These are phyloP conservation scores for Leptinotarsa lineolata DNA, from an alignment of 1,140 invertebrate genomes.

Conservation along the genomic window DNA sequence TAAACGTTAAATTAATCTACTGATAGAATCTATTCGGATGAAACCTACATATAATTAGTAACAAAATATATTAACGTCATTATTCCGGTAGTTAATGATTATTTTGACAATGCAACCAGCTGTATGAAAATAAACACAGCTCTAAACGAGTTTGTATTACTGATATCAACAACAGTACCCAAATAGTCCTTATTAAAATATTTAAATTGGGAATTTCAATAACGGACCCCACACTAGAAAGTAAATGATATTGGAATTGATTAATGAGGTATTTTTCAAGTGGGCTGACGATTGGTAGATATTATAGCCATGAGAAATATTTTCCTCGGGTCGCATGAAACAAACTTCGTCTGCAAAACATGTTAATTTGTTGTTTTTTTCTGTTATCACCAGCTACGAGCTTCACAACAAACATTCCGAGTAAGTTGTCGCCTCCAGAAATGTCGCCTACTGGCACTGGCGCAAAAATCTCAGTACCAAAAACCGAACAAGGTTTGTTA, in stretches of 20 bases:
- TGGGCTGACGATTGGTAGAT: not conserved
- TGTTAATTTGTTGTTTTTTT: too few relatives aligned
- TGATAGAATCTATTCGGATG: slow-evolving; percentile 4
- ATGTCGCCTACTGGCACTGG: too few relatives aligned
- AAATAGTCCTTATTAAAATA: slow-evolving; percentile 12
- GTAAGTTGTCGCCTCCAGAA: too few relatives aligned
- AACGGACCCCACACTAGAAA: slow-evolving; percentile 5
- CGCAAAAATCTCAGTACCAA: too few relatives aligned
- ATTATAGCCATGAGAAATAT: too few relatives aligned
- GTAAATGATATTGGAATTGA: not conserved
- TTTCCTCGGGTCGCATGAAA: too few relatives aligned
- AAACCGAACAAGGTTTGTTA: too few relatives aligned
- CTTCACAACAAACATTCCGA: too few relatives aligned
- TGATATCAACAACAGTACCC: not conserved
- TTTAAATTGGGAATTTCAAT: slow-evolving; percentile 4
- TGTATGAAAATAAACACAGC: not conserved
- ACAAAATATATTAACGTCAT: slow-evolving; percentile 33
- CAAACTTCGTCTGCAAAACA: too few relatives aligned
- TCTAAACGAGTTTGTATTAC: not conserved
- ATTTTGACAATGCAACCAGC: slow-evolving; percentile 20
- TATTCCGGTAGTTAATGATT: slow-evolving; percentile 33
- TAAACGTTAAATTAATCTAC: slow-evolving; percentile 16
- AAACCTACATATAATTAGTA: slow-evolving; percentile 28
- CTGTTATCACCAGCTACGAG: too few relatives aligned
- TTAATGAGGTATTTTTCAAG: not conserved